Base-by-base conservation (phyloP, 1,140 invertebrate species). In the Elymnias hypermnestra region DNA sequence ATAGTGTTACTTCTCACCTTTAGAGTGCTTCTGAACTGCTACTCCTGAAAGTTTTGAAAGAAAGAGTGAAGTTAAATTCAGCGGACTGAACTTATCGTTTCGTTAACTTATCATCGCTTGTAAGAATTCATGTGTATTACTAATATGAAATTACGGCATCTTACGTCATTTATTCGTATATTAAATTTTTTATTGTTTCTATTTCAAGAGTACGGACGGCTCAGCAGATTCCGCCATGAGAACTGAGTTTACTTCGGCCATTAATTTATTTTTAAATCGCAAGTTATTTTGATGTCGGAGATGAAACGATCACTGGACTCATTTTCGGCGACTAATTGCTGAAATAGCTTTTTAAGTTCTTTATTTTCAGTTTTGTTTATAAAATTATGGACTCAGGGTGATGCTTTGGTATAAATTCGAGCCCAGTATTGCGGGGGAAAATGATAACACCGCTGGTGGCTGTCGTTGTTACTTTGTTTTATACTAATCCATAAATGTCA, bases 101-200 rank as follows among this genome's bases (percentile, higher is more conserved):
- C n/a, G n/a, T n/a, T n/a, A n/a, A n/a, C n/a, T n/a, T n/a, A n/a
- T 26, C 10, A 9, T 2, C 23, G 10, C 10, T 26, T 26, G 12
- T 12, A 29, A 29, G 26, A 12, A 3, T 13, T 12, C 7, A 12
- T 0, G 4, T 29, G 3, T 12, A 6, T 26, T n/a, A n/a, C 25
- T 26, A 9, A 7, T 29, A 13, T 13, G 9, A 9, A 29, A 29
- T 29, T 21, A 21, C 19, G 26, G n/a, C 4, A n/a, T 8, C 29
- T 41, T 41, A 49, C 46, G 38, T 53, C 51, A 41, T 36, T 42
- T 15, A 46, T 50, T 41, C 25, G 51, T 54, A 40, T 49, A 57
- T 57, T 53, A 57, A 57, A 25, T 21, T 51, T 61, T 61, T 53
- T 61, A 61, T 61, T 33, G 46, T 42, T 45, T 41, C 58, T 56